These are phyloP conservation scores for Dasyornis broadbenti DNA, from an alignment of 2,113 vertebrate species.

Conservation along the genomic window DNA sequence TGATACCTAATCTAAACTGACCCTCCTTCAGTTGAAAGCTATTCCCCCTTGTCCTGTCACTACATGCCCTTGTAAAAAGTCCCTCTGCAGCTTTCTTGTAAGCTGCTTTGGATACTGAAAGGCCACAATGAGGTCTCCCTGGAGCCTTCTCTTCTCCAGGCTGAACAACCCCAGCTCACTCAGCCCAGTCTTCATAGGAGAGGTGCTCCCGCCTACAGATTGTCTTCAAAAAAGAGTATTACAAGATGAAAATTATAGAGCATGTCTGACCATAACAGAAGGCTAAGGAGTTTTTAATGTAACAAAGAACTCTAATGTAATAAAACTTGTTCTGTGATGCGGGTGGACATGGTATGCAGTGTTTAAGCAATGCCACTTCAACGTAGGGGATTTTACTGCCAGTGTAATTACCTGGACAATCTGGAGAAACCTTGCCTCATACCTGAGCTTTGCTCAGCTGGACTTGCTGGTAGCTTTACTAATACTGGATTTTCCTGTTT, in stretches of 20 bases:
- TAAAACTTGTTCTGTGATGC: background rate
- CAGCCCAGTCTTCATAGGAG: background rate
- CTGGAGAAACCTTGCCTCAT: background rate
- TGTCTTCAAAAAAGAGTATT: background rate
- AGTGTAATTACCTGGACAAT: background rate
- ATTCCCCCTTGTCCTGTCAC: background rate
- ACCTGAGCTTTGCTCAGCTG: background rate
- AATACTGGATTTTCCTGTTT: slow-evolving; percentile 36
- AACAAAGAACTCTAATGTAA: background rate
- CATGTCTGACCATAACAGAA: background rate
- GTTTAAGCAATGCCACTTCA: background rate
- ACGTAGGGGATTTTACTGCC: background rate
- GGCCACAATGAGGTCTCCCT: background rate
- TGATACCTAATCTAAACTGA: background rate
- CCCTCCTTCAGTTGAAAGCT: background rate
- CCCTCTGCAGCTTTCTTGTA: background rate
- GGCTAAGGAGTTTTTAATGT: background rate
- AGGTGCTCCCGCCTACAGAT: background rate
- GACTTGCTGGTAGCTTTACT: background rate
- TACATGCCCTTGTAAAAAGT: background rate
- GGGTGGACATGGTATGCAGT: background rate
- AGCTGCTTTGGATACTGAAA: background rate
- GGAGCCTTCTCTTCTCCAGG: background rate
- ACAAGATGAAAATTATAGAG: background rate
- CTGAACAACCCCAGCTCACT: background rate